phyloP scores from a whole-genome alignment of 2,113 vertebrate species.

The Pogonocichla stellata region DNA sequence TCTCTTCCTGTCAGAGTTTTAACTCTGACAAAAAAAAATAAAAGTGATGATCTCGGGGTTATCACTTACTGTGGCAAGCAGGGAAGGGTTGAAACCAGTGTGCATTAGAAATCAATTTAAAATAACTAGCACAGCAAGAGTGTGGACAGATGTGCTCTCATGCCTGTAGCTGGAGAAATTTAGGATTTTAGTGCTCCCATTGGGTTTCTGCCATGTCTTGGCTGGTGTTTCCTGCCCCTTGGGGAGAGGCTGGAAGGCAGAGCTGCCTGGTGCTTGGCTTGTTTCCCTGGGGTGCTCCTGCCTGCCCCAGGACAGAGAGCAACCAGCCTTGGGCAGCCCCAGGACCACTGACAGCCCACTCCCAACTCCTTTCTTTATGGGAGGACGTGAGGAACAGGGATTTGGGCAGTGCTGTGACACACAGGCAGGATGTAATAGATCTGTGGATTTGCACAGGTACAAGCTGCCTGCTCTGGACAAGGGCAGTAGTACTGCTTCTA shows the following conservation, averaged over 20 bases:
- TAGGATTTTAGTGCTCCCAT: neutral
- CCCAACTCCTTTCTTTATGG: neutral
- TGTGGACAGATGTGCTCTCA: neutral
- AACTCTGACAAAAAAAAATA: neutral
- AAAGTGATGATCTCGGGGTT: neutral
- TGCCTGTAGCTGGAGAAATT: neutral
- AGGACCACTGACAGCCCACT: neutral
- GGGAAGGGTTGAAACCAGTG: neutral
- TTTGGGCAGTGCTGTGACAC: neutral
- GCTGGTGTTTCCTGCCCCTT: neutral
- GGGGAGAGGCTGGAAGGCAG: neutral
- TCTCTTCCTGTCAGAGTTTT: neutral
- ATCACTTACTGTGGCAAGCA: neutral
- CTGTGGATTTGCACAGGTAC: neutral
- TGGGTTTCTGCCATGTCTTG: neutral
- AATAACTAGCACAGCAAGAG: neutral
- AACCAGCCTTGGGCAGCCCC: neutral
- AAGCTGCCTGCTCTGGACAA: neutral
- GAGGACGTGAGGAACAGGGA: neutral
- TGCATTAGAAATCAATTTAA: neutral
- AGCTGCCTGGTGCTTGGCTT: neutral
- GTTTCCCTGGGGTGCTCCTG: neutral
- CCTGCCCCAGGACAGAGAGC: neutral
- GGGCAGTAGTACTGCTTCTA: neutral
- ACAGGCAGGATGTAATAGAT: neutral